Conservation (phyloP, 2,797 vertebrate species). For the Fistularia commersonii region DNA sequence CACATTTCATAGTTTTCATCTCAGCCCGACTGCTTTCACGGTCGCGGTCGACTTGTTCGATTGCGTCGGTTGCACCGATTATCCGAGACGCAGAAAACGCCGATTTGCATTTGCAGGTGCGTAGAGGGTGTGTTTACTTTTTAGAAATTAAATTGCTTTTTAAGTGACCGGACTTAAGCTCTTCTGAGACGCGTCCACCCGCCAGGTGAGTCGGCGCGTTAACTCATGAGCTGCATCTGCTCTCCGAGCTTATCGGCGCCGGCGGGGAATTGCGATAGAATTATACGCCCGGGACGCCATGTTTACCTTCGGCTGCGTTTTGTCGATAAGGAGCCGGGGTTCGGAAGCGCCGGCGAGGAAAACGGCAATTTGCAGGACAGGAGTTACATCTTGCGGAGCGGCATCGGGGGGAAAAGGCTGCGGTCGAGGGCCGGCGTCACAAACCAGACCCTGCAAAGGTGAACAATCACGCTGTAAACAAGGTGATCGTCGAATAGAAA, state of each 20-base stretch:
- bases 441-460: constrained; percentile 33
- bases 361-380: constrained; percentile 34
- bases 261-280: constrained; percentile 41
- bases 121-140: constrained; percentile 29
- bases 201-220: constrained; percentile 51
- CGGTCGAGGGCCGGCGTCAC: constrained; percentile 21
- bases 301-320: constrained; percentile 57
- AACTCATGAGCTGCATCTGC: constrained; percentile 42
- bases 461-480: constrained; percentile 26
- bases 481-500: constrained; percentile 6
- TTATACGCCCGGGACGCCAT: constrained; percentile 42
- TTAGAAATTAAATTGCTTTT: constrained; percentile 45
- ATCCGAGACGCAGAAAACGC: neutral
- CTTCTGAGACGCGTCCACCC: constrained; percentile 43
- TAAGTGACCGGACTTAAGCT: constrained; percentile 45
- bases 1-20: constrained; percentile 5
- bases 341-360: constrained; percentile 29
- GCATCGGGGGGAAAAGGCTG: constrained; percentile 18
- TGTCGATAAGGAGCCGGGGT: constrained; percentile 49
- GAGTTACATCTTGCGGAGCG: constrained; percentile 28
- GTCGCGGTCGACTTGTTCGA: too few relatives aligned
- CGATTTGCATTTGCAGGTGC: constrained; percentile 1
- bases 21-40: too few relatives aligned
- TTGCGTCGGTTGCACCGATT: too few relatives aligned
- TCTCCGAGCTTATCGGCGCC: constrained; percentile 42